phyloP scores from a whole-genome alignment of 2,113 vertebrate genomes.

The Sitta europaea region DNA sequence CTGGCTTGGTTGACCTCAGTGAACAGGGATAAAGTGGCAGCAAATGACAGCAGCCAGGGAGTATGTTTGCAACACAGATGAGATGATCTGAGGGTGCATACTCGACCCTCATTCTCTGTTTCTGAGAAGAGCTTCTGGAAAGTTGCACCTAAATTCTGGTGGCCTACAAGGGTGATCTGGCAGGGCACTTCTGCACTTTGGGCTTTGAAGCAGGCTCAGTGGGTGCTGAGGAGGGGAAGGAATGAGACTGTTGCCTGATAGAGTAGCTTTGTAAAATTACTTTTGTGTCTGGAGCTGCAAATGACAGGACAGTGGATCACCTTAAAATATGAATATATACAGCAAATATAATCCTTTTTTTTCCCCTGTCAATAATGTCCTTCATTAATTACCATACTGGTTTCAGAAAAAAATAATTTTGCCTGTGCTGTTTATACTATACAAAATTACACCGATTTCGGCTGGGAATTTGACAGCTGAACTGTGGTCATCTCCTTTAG shows the following conservation, averaged over 20 bases:
- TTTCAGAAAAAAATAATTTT: background rate
- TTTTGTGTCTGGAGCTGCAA: background rate
- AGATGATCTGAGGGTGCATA: background rate
- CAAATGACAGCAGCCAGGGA: background rate
- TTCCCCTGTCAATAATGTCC: background rate
- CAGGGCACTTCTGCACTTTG: background rate
- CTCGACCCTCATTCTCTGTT: background rate
- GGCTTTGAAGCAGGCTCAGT: background rate
- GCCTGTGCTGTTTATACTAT: background rate
- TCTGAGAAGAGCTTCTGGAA: background rate
- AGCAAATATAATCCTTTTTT: background rate
- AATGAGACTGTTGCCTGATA: background rate
- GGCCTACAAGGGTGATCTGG: background rate
- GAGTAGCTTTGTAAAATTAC: background rate
- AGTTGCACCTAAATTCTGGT: background rate
- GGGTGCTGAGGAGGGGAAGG: background rate
- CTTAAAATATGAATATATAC: background rate
- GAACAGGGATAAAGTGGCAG: background rate
- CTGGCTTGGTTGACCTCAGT: background rate
- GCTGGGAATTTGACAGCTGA: background rate
- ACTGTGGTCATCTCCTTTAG: background rate
- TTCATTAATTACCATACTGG: background rate
- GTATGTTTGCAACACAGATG: background rate
- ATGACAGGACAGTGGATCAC: background rate
- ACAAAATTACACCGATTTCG: background rate